Evolutionary conservation across 2,888 invertebrate species (phyloP).

Genomic region (Nephrotoma guestfalica): DNA sequence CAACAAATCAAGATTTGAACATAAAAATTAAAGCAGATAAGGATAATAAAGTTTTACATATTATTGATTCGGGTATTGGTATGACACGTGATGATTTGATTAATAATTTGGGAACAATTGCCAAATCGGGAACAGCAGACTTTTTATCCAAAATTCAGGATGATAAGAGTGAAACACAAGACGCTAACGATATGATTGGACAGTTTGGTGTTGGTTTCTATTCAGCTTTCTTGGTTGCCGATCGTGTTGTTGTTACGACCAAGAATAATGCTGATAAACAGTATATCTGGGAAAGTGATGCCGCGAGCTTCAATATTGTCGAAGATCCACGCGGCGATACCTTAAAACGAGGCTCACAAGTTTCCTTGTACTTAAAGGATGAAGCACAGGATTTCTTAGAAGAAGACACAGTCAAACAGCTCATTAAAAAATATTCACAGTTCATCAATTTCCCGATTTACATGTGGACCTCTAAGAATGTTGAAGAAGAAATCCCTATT

Average conservation of each 20-base stretch:
- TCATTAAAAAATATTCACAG: conserved; percentile 96
- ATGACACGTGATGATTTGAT: conserved; percentile 92
- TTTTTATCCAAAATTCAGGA: conserved; percentile 86
- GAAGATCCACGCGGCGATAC: conserved; percentile 92
- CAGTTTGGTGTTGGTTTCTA: conserved; percentile 99
- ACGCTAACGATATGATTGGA: conserved; percentile 95
- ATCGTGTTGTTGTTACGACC: conserved; percentile 87
- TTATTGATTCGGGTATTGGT: conserved; percentile 93
- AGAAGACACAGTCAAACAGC: conserved; percentile 71
- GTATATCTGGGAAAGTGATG: conserved; percentile 97
- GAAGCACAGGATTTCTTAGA: conserved; percentile 95
- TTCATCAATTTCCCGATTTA: conserved; percentile 99
- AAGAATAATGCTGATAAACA: conserved; percentile 91
- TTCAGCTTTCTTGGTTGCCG: conserved; percentile 93
- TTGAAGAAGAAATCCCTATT: conserved; percentile 57
- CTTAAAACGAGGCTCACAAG: conserved; percentile 76
- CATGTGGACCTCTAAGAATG: conserved; percentile 70
- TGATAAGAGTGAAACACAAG: conserved; percentile 34
- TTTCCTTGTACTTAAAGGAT: conserved; percentile 82
- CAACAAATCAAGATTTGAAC: conserved; percentile 63
- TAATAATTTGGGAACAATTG: conserved; percentile 95
- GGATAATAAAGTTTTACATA: conserved; percentile 78
- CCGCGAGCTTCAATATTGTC: conserved; percentile 71
- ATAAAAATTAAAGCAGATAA: conserved; percentile 90
- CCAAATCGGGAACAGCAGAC: conserved; percentile 94